A percentile compares a stretch with the other conserved stretches of the same genome.
phyloP scores from a whole-genome alignment of 2,797 vertebrate species.

The Falco rusticolus region DNA sequence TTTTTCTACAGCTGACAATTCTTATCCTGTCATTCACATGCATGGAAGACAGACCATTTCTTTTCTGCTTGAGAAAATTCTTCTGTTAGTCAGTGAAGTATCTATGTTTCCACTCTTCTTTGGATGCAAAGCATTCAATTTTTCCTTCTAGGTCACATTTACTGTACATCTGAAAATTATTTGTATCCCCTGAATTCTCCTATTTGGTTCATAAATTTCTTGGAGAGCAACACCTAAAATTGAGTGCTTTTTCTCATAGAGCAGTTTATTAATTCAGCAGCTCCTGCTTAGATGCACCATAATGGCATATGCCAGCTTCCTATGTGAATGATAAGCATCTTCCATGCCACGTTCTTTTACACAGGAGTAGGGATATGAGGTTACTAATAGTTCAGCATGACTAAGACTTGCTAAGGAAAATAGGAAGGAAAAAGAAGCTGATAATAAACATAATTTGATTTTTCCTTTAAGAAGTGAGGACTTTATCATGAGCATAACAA shows the following conservation, averaged over 20 bases:
- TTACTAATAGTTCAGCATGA: background rate
- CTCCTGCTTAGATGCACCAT: background rate
- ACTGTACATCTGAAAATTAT: background rate
- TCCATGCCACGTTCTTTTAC: background rate
- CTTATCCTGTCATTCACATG: background rate
- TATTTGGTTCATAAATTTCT: background rate
- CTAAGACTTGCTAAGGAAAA: background rate
- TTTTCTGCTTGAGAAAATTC: background rate
- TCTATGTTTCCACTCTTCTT: background rate
- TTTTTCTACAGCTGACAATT: background rate
- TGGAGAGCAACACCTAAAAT: background rate
- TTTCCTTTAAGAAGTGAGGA: background rate
- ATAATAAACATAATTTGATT: background rate
- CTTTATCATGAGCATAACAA: background rate
- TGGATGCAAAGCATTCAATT: background rate
- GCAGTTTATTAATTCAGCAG: background rate
- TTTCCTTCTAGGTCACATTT: background rate
- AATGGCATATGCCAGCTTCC: background rate
- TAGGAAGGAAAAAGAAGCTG: background rate
- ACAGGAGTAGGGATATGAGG: background rate
- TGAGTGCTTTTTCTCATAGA: accelerated
- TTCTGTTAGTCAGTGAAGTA: background rate
- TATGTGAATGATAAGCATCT: background rate
- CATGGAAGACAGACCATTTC: background rate
- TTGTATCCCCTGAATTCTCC: background rate